A percentile compares a stretch with the other conserved stretches of the same genome.
Evolutionary conservation across 2,113 vertebrate species (phyloP).

Genomic region (Macaca mulatta): DNA sequence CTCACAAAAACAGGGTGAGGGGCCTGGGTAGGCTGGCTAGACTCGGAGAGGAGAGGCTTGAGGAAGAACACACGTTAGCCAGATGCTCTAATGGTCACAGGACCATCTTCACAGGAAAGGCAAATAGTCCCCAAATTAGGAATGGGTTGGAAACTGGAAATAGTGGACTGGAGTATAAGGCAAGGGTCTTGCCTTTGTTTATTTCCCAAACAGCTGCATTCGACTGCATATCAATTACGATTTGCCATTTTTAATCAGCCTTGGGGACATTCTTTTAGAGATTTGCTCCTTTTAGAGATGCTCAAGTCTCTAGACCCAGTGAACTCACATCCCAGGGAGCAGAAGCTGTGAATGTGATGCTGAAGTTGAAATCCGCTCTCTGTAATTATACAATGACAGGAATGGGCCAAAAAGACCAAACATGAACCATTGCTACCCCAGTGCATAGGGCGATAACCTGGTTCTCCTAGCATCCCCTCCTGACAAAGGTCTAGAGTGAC

Average conservation of each 20-base stretch:
- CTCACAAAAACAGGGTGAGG: not conserved
- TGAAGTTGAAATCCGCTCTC: not conserved
- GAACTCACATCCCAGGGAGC: not conserved
- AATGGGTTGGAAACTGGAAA: not conserved
- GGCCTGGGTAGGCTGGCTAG: too few relatives aligned
- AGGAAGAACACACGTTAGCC: not conserved
- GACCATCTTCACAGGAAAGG: not conserved
- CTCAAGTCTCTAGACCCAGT: not conserved
- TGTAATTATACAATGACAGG: not conserved
- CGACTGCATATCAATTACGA: too few relatives aligned
- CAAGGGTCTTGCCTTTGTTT: too few relatives aligned
- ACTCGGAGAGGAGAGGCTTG: accelerated
- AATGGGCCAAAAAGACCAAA: not conserved
- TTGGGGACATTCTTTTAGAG: not conserved
- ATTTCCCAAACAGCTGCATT: too few relatives aligned
- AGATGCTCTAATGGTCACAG: not conserved
- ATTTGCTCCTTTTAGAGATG: not conserved
- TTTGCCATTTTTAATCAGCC: not conserved
- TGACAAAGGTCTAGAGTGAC: not conserved
- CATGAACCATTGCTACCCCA: not conserved
- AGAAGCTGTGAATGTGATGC: not conserved
- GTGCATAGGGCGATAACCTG: not conserved
- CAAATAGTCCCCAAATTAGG: not conserved
- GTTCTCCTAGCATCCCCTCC: not conserved
- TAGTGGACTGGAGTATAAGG: not conserved